These are phyloP conservation scores for Syrmaticus mikado DNA, from an alignment of 2,113 vertebrate species.

Conservation along the genomic window DNA sequence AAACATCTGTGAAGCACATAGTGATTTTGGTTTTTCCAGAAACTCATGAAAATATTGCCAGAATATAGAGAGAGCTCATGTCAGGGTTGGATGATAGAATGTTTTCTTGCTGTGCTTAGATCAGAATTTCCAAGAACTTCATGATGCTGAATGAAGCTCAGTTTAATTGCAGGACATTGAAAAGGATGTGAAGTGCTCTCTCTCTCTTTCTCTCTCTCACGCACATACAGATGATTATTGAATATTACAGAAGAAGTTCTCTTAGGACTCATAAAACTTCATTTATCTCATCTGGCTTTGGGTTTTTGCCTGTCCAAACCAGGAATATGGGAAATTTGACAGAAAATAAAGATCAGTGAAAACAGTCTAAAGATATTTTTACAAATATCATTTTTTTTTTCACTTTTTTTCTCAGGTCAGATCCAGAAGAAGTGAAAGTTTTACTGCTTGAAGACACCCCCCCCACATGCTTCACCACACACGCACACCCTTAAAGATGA, in stretches of 20 bases:
- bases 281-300: neutral
- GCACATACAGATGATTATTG: neutral
- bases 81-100: neutral
- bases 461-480: neutral
- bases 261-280: neutral
- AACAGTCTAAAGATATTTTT: neutral
- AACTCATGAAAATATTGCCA: neutral
- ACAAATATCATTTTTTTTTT: neutral
- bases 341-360: neutral
- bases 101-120: constrained; percentile 2
- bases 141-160: neutral
- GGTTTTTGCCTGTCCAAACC: neutral
- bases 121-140: neutral
- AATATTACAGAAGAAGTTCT: neutral
- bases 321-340: neutral
- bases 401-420: neutral
- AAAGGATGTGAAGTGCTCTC: neutral
- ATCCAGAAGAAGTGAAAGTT: neutral
- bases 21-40: neutral
- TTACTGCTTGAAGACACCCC: neutral
- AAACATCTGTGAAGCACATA: neutral
- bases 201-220: neutral
- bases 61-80: neutral
- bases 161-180: neutral
- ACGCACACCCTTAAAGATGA: neutral